phyloP scores from a whole-genome alignment of 2,797 vertebrate species.

The Sebastes trivittatus region DNA sequence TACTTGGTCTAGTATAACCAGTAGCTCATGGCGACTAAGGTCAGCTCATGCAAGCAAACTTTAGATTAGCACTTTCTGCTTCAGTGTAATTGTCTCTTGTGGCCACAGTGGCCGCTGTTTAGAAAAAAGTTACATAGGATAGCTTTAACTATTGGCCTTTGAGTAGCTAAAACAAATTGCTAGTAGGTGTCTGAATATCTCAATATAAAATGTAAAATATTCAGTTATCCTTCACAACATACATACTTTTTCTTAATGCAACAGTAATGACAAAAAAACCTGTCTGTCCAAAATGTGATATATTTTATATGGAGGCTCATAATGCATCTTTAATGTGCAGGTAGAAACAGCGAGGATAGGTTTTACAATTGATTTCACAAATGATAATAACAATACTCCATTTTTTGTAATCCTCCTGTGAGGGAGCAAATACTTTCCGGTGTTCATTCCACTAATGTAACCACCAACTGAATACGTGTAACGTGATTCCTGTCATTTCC shows the following conservation, averaged over 20 bases:
- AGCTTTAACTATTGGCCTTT: not conserved
- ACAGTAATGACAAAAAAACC: not conserved
- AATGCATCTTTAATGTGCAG: not conserved
- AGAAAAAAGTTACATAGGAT: not conserved
- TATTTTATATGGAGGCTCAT: not conserved
- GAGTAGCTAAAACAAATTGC: not conserved
- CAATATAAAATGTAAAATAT: not conserved
- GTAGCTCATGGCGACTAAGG: not conserved
- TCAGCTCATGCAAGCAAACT: not conserved
- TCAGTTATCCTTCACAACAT: not conserved
- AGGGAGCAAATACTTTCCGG: not conserved
- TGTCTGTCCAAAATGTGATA: not conserved
- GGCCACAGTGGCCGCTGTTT: not conserved
- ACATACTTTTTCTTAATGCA: not conserved
- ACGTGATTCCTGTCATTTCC: constrained; percentile 49
- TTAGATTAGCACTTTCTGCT: not conserved
- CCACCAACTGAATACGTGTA: constrained; percentile 12
- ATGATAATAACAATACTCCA: not conserved
- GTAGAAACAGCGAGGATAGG: not conserved
- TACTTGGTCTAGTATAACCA: not conserved
- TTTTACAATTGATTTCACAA: not conserved
- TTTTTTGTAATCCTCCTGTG: not conserved
- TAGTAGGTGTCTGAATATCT: not conserved
- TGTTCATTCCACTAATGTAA: constrained; percentile 9
- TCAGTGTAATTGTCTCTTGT: not conserved